phyloP scores from a whole-genome alignment of 2,797 vertebrate genomes.

The Sibirionetta formosa region DNA sequence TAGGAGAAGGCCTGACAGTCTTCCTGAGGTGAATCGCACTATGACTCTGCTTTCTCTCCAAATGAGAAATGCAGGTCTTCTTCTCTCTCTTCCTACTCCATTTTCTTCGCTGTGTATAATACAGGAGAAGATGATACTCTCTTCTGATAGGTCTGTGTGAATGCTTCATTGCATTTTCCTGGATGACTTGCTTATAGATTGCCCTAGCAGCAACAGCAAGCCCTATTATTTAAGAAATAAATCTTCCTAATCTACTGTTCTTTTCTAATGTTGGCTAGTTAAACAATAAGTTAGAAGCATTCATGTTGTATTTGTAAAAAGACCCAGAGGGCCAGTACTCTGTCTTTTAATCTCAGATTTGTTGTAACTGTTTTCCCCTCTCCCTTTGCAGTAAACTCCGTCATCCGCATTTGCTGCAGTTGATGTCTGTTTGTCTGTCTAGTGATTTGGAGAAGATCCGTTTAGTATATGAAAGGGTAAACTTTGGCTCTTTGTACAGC shows the following conservation, averaged over 20 bases:
- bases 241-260: background rate
- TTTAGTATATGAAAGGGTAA: slow-evolving; percentile 83
- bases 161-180: background rate
- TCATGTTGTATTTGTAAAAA: fast-evolving
- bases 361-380: background rate
- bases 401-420: slow-evolving; percentile 82
- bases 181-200: background rate
- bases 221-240: background rate
- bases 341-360: background rate
- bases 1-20: background rate
- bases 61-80: fast-evolving
- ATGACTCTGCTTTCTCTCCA: background rate
- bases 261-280: background rate
- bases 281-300: background rate
- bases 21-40: background rate
- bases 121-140: background rate
- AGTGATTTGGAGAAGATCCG: slow-evolving; percentile 78
- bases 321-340: background rate
- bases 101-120: background rate
- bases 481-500: slow-evolving; percentile 82
- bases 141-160: fast-evolving
- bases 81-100: background rate
- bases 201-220: background rate
- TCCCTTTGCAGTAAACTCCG: slow-evolving; percentile 77
- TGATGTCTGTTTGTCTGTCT: slow-evolving; percentile 84